Percentiles rank a stretch among this genome's conserved stretches.
Conservation (phyloP, 2,797 vertebrate species). For the Thripadectes ignobilis region DNA sequence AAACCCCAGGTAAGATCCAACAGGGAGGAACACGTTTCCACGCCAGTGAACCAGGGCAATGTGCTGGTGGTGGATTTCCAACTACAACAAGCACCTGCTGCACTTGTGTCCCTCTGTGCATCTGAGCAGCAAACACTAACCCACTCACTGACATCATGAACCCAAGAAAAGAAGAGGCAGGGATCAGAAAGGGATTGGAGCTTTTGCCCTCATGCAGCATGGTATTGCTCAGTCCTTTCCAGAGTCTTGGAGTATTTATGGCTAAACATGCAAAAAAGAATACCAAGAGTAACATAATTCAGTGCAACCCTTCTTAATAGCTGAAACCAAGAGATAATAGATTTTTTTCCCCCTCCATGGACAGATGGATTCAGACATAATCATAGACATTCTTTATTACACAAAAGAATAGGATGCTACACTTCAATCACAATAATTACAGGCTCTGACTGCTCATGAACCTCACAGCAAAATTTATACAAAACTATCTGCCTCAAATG, state of each 20-base stretch:
- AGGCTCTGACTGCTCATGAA: not conserved
- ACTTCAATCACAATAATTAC: not conserved
- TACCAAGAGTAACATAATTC: not conserved
- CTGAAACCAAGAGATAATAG: not conserved
- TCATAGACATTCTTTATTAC: not conserved
- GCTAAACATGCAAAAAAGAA: not conserved
- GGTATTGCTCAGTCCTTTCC: not conserved
- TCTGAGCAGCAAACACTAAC: not conserved
- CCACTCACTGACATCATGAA: not conserved
- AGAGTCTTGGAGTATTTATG: not conserved
- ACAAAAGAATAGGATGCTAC: not conserved
- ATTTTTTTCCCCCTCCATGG: not conserved
- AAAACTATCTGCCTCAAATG: not conserved
- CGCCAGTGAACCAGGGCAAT: not conserved
- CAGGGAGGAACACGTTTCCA: not conserved
- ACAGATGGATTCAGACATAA: constrained; percentile 5
- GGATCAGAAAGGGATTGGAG: not conserved
- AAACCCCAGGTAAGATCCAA: not conserved
- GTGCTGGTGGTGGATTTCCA: not conserved
- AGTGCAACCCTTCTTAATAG: not conserved
- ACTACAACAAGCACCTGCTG: not conserved
- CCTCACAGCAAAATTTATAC: not conserved
- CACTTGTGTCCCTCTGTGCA: accelerated
- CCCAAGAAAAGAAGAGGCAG: not conserved
- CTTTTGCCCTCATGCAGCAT: not conserved